Evolutionary conservation across 2,888 invertebrate species (phyloP).

Genomic region (Watsonalla cultraria): DNA sequence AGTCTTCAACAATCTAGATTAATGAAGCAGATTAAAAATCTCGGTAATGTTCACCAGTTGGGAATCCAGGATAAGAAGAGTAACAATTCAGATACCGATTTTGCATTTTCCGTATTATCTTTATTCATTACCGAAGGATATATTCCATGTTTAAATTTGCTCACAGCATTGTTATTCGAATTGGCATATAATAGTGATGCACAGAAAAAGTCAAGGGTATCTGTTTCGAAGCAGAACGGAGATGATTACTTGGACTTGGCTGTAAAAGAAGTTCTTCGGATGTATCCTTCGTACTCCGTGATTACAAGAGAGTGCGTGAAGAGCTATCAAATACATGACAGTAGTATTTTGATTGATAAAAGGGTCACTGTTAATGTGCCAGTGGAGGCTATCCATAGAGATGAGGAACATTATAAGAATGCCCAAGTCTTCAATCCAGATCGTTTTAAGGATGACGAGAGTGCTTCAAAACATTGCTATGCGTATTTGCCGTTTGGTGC

Average conservation of each 20-base stretch:
- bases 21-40: conserved; percentile 40
- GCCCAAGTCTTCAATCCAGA: conserved; percentile 54
- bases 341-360: conserved; percentile 52
- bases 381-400: conserved; percentile 56
- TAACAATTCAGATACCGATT: conserved; percentile 41
- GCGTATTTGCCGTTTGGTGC: conserved; percentile 64
- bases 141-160: conserved; percentile 51
- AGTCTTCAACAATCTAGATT: conserved; percentile 44
- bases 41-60: conserved; percentile 40
- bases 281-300: conserved; percentile 61
- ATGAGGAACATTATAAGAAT: conserved; percentile 49
- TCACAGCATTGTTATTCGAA: conserved; percentile 57
- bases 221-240: conserved; percentile 31
- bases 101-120: conserved; percentile 46
- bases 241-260: conserved; percentile 52
- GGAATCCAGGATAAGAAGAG: conserved; percentile 41
- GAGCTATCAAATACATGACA: conserved; percentile 53
- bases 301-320: conserved; percentile 61
- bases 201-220: conserved; percentile 49
- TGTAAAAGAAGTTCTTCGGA: conserved; percentile 61
- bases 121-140: conserved; percentile 66
- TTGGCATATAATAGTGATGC: conserved; percentile 45
- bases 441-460: conserved; percentile 48
- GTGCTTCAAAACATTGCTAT: conserved; percentile 34
- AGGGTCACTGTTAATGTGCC: conserved; percentile 59